Evolutionary conservation across 2,888 invertebrate genomes (phyloP), one percentile per base, ranked within the genome.

Genomic region (Coenonympha arcania): DNA sequence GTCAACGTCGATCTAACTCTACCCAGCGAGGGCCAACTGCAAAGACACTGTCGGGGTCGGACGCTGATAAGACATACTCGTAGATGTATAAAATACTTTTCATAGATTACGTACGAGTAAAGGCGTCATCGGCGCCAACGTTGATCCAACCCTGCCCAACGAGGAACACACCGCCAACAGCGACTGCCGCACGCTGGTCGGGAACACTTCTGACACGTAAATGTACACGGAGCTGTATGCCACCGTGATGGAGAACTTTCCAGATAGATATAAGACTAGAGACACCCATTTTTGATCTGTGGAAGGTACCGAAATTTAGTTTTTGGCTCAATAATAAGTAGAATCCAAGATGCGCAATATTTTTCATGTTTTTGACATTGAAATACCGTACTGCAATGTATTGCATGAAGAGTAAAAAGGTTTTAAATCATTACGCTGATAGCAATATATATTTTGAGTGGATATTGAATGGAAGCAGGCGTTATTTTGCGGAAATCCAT

Each of bases 121-220:
- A 36, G 90, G 91, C 19, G 90, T 90, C 56, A 90, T 86, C 6
- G 91, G 91, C 2, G 91, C 89, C 34, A 90, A 68, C 48, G 91
- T 89, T 1, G 91, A 90, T 0, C 91, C 91, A 37, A 90, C 77
- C 54, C 91, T 81, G 13, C 91, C 91, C 26, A 90, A 78, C 62
- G 90, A 90, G 0, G 91, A 91, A 65, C 90, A 91, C 2, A 88
- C 78, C 0, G 90, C 90, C 59, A 91, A 76, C 37, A 91, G 65
- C 0, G 90, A 90, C 63, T 91, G 90, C 34, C 91, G 75, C 24
- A 90, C 79, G 20, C 84, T 89, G 0, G 91, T 92, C 0, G 91
- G 91, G 65, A 91, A 91, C 58, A 91, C 87, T 70, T 92, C 91
- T 13, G 91, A 89, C 1, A 91, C 90, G 65, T 90, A 89, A 45